These are phyloP conservation scores for Drosophila pallidifrons DNA, from an alignment of 1,140 invertebrate genomes.

Conservation along the genomic window DNA sequence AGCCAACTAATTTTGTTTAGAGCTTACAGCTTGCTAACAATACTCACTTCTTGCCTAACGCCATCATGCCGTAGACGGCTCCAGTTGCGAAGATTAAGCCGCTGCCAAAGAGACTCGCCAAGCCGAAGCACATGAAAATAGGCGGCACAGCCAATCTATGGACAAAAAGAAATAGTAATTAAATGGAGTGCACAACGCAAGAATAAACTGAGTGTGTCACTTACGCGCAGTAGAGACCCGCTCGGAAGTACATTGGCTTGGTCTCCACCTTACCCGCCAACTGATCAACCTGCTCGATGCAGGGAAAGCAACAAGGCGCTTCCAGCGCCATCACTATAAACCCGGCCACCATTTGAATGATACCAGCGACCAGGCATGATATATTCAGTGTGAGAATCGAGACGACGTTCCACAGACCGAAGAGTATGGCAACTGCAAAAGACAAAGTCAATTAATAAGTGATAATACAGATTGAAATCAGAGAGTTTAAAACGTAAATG, in stretches of 20 bases:
- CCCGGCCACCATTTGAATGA: slow-evolving; percentile 95
- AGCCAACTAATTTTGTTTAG: slow-evolving; percentile 25
- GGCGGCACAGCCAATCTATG: slow-evolving; percentile 91
- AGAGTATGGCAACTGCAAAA: slow-evolving; percentile 93
- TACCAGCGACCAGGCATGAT: slow-evolving; percentile 91
- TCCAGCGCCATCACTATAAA: slow-evolving; percentile 95
- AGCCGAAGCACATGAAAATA: slow-evolving; percentile 91
- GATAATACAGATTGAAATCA: background rate
- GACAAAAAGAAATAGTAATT: slow-evolving; percentile 40
- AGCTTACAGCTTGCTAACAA: background rate
- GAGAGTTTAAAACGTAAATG: too few species aligned
- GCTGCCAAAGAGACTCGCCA: slow-evolving; percentile 93
- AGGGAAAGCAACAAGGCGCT: slow-evolving; percentile 97
- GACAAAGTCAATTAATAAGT: slow-evolving; percentile 2
- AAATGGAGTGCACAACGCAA: background rate
- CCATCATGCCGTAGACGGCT: slow-evolving; percentile 96
- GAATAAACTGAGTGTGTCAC: slow-evolving; percentile 77
- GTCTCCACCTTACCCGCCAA: slow-evolving; percentile 92
- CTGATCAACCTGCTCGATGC: slow-evolving; percentile 95
- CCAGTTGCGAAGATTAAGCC: slow-evolving; percentile 95
- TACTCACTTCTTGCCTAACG: slow-evolving; percentile 95
- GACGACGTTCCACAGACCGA: slow-evolving; percentile 92
- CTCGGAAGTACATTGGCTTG: slow-evolving; percentile 95
- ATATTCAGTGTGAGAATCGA: slow-evolving; percentile 89
- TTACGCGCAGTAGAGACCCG: slow-evolving; percentile 94